phyloP scores from a whole-genome alignment of 1,140 invertebrate genomes.

The Cyrtorhinus lividipennis region DNA sequence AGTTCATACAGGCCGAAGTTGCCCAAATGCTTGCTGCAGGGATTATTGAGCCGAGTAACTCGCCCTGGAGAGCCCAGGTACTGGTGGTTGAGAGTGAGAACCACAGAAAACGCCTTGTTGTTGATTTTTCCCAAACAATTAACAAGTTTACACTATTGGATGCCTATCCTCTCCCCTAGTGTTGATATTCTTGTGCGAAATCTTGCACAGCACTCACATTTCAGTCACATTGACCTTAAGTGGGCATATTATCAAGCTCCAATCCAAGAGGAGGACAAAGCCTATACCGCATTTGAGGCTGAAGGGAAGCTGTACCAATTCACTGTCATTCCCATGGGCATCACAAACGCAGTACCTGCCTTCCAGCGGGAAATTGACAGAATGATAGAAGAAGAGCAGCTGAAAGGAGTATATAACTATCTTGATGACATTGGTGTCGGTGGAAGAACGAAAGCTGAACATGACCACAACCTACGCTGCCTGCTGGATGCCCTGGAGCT shows the following conservation, averaged over 20 bases:
- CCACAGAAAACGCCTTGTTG: not conserved
- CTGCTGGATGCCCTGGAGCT: not conserved
- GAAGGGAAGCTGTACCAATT: slow-evolving; percentile 6
- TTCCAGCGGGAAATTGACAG: not conserved
- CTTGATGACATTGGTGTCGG: not conserved
- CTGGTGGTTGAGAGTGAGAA: not conserved
- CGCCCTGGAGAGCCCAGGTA: not conserved
- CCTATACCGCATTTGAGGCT: slow-evolving; percentile 1
- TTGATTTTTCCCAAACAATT: slow-evolving; percentile 13
- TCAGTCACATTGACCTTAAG: not conserved
- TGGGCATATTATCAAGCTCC: not conserved
- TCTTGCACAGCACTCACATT: not conserved
- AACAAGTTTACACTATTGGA: slow-evolving; percentile 9
- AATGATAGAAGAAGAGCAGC: not conserved
- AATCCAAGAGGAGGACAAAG: not conserved
- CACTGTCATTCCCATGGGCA: not conserved
- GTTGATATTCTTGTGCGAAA: not conserved
- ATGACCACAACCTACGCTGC: not conserved
- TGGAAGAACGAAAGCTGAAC: not conserved
- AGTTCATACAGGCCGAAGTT: not conserved
- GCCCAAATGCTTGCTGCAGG: not conserved
- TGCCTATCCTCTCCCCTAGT: slow-evolving; percentile 6
- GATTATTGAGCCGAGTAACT: not conserved
- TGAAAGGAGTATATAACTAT: not conserved
- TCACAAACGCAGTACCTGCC: not conserved